These are phyloP conservation scores for Drosophila sordidula DNA, from an alignment of 2,888 invertebrate species.

Conservation along the genomic window DNA sequence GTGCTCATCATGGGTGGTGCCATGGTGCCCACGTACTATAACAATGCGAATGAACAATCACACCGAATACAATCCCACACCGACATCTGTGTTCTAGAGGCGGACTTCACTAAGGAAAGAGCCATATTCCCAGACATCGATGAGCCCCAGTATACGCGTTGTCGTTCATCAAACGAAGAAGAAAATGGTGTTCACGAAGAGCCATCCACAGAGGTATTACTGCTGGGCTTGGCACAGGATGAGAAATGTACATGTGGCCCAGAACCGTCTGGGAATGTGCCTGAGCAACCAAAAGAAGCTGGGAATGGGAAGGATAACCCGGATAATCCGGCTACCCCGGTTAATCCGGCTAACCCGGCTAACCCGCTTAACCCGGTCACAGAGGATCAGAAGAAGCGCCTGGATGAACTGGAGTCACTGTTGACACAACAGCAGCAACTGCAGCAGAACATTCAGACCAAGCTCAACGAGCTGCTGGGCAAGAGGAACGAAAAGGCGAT, in stretches of 20 bases:
- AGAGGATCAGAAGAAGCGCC: slow-evolving; percentile 27
- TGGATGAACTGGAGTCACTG: slow-evolving; percentile 52
- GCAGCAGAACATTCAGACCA: slow-evolving; percentile 57
- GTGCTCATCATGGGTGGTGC: slow-evolving; percentile 42
- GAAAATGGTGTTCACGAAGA: neutral
- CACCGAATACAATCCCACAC: slow-evolving; percentile 1
- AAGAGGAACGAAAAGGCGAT: too few relatives aligned
- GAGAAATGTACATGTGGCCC: neutral
- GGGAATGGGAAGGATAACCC: too few relatives aligned
- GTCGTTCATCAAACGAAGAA: slow-evolving; percentile 20
- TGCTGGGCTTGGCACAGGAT: slow-evolving; percentile 12
- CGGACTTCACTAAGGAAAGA: slow-evolving; percentile 48
- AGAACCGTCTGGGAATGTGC: too few relatives aligned
- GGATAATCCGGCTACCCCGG: too few relatives aligned
- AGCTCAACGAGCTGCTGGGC: slow-evolving; percentile 45
- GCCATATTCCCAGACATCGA: slow-evolving; percentile 48
- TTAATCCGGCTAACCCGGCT: too few relatives aligned
- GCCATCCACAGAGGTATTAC: slow-evolving; percentile 39
- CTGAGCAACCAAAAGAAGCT: too few relatives aligned
- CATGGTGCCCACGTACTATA: slow-evolving; percentile 37
- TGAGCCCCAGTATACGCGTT: slow-evolving; percentile 42
- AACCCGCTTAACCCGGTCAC: slow-evolving; percentile 8
- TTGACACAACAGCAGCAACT: slow-evolving; percentile 47
- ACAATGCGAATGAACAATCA: neutral
- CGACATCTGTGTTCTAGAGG: slow-evolving; percentile 55